Percentiles rank a stretch among this genome's conserved stretches.
These are phyloP conservation scores for Butorides virescens DNA, from an alignment of 2,113 vertebrate genomes.

Conservation along the genomic window DNA sequence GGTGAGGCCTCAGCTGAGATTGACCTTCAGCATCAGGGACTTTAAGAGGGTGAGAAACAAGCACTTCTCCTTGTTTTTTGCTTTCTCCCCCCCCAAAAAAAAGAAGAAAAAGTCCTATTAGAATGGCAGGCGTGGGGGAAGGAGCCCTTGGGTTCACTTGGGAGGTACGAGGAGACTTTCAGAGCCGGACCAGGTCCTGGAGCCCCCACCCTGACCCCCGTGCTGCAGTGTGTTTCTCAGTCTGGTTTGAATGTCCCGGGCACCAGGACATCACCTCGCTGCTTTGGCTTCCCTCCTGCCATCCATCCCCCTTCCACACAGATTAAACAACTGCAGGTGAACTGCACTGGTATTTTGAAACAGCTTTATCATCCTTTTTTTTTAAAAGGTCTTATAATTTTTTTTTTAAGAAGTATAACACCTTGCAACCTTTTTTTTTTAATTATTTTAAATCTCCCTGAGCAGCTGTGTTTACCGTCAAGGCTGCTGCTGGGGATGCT, in stretches of 20 bases:
- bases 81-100: no score
- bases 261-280: neutral
- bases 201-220: neutral
- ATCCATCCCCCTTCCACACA: neutral
- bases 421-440: no score
- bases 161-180: neutral
- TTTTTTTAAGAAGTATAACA: neutral
- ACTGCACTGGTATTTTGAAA: neutral
- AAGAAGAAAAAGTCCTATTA: neutral
- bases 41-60: no score
- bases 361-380: neutral
- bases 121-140: neutral
- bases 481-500: neutral
- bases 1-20: no score
- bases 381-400: neutral
- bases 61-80: neutral
- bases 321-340: neutral
- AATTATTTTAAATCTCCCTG: no score
- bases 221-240: neutral
- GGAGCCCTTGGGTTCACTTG: rapidly evolving
- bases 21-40: no score
- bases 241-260: neutral
- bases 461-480: neutral
- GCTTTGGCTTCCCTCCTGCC: neutral
- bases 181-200: neutral